Base-by-base conservation (phyloP, 2,888 invertebrate species). In the Aromia moschata region DNA sequence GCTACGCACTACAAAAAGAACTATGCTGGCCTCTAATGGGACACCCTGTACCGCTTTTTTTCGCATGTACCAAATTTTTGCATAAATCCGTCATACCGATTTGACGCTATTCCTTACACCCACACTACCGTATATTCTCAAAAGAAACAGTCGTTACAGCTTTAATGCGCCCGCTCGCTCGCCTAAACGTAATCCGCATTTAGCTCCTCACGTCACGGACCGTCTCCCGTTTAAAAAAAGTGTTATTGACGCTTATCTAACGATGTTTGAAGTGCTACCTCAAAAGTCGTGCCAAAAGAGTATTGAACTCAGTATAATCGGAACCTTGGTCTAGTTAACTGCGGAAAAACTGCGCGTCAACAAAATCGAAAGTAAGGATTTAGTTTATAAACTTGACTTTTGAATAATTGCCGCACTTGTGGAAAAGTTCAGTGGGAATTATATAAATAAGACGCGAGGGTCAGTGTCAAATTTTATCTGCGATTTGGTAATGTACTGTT, bases 391-490 rank as follows among this genome's bases (percentile, higher is more conserved):
- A 25, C 25, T 25, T 25, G 3, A 5, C 7, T 7, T 25, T 25
- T 5, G 25, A 25, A 7, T 7, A 25, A 25, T 25, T 25, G 25
- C 25, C 25, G 25, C 25, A 25, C 25, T 25, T 25, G 25, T 25
- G 25, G 25, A 25, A 25, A 25, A 25, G 25, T 25, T 25, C 25
- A 25, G 3, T 25, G 25, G 4, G 17, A 43, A 43, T 11, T 5
- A 43, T 43, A 20, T 4, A 43, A 43, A 43, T 20, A 43, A 43
- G 15, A 14, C 9, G 43, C 10, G 12, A 18, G 43, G 43, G 43
- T 43, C 43, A 43, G 43, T 43, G 43, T 43, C 43, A 43, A 43
- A 18, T 20, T 18, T 43, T 43, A 43, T 43, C 43, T 43, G 18
- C 11, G 11, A 14, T 43, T 20, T 11, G 12, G 18, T 25, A 25